These are phyloP conservation scores for Linnaemya vulpina DNA, from an alignment of 2,888 invertebrate genomes.

Conservation along the genomic window DNA sequence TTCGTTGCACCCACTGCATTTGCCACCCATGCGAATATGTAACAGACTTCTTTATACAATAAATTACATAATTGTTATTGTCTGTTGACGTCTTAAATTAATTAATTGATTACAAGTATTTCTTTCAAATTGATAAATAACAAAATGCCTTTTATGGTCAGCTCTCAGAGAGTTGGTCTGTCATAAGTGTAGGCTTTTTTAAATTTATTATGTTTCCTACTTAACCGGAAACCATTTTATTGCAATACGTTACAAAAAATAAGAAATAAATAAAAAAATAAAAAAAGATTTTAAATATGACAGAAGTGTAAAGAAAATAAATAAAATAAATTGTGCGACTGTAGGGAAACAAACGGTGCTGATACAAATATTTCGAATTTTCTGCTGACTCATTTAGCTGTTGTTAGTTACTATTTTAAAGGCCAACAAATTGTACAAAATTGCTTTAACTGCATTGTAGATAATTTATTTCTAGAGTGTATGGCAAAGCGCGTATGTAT, in stretches of 20 bases:
- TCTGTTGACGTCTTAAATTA: constrained; percentile 41
- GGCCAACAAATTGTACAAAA: background rate
- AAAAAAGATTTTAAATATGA: constrained; percentile 8
- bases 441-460: background rate
- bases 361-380: background rate
- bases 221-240: constrained; percentile 39
- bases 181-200: constrained; percentile 16
- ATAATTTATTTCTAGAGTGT: background rate
- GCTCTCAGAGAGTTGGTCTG: background rate
- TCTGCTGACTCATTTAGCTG: constrained; percentile 21
- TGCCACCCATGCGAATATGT: background rate
- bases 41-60: constrained; percentile 2
- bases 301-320: constrained; percentile 42
- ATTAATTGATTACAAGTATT: constrained; percentile 43
- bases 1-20: constrained; percentile 19
- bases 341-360: background rate
- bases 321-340: background rate
- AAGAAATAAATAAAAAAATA: background rate
- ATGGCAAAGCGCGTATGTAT: background rate
- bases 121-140: constrained; percentile 51
- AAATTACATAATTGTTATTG: constrained; percentile 28
- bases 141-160: constrained; percentile 43
- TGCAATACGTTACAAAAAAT: constrained; percentile 20
- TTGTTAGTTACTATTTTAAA: background rate
- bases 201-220: background rate